Evolutionary conservation across 2,113 vertebrate genomes (phyloP), one percentile per base, ranked within the genome.

Genomic region (Apodemus speciosus): DNA sequence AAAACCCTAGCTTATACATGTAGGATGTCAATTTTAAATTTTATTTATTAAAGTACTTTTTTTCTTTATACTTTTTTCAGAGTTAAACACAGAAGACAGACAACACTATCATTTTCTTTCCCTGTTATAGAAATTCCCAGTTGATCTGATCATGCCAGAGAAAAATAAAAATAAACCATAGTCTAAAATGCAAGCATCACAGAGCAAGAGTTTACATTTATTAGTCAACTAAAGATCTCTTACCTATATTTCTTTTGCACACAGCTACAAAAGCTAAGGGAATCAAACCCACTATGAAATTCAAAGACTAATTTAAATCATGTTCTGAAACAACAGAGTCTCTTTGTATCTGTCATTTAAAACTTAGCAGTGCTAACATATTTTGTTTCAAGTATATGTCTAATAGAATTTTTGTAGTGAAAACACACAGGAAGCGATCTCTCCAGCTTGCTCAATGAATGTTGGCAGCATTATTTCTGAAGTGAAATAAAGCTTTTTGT

Each of bases 271-370:
- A 75, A 7, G 76, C 60, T 83, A 90, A 25, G 93, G 4, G 9
- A 92, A 88, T 93, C 72, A 96, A 94, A 73, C 46, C 27, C 9
- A 25, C 77, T 69, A 56, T 85, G 60, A 96, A 85, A 95, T 95
- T 69, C 68, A 93, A 94, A 92, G 81, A 85, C 75, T 68, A 77
- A 92, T 92, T 93, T 95, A 94, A 93, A 95, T 88, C 75, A 81
- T 38, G 2, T 69, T 88, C 85, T 53, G 15, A 95, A 92, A 86
- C 56, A 95, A 91, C 11, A 93, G 43, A 77, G 83, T 89, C 40
- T 88, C 85, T 87, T 73, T 94, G 25, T 92, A 7, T 89, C 46
- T 83, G 30, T 69, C 79, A 94, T 85, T 95, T 92, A 91, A 91
- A 95, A 94, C 9, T 89, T 68, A 75, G 7, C 92, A 69, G 23